Conservation (phyloP, 2,797 vertebrate genomes). For the Craterocephalus amniculus region DNA sequence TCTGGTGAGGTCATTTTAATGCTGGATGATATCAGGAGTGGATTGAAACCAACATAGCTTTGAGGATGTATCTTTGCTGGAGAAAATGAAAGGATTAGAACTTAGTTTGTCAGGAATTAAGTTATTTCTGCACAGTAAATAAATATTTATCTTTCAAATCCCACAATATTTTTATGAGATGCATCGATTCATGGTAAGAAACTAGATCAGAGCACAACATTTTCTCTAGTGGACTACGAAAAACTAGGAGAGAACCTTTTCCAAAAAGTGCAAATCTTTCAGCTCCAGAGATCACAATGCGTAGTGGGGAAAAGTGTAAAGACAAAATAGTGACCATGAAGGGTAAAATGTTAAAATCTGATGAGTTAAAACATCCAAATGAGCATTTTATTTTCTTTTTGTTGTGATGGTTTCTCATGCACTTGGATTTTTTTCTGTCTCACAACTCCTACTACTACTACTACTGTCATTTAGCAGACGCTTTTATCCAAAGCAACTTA, state of each 20-base stretch:
- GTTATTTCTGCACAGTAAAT: slow-evolving; percentile 39
- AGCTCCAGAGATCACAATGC: slow-evolving; percentile 27
- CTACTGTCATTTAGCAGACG: too few species aligned
- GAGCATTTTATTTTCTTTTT: neutral
- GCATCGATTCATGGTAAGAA: slow-evolving; percentile 7
- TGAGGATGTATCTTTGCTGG: slow-evolving; percentile 14
- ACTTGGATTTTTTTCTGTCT: neutral
- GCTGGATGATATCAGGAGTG: slow-evolving; percentile 14
- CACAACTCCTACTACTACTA: too few species aligned
- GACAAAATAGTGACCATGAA: neutral
- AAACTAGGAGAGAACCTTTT: slow-evolving; percentile 22
- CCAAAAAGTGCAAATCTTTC: slow-evolving; percentile 25
- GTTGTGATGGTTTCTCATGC: neutral
- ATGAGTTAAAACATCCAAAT: neutral
- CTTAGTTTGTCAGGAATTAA: slow-evolving; percentile 15
- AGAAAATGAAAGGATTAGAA: slow-evolving; percentile 34
- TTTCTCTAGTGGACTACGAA: slow-evolving; percentile 16
- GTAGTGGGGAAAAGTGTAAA: neutral
- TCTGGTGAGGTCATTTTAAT: slow-evolving; percentile 38
- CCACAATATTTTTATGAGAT: slow-evolving; percentile 5
- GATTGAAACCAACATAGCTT: slow-evolving; percentile 35
- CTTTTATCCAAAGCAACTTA: too few species aligned
- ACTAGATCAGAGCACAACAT: slow-evolving; percentile 26
- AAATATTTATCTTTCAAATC: slow-evolving; percentile 26
- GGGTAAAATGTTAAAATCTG: neutral